Percentiles rank a stretch among this genome's conserved stretches.
These are phyloP conservation scores for Eidolon dupreanum DNA, from an alignment of 2,797 vertebrate genomes.

Conservation along the genomic window DNA sequence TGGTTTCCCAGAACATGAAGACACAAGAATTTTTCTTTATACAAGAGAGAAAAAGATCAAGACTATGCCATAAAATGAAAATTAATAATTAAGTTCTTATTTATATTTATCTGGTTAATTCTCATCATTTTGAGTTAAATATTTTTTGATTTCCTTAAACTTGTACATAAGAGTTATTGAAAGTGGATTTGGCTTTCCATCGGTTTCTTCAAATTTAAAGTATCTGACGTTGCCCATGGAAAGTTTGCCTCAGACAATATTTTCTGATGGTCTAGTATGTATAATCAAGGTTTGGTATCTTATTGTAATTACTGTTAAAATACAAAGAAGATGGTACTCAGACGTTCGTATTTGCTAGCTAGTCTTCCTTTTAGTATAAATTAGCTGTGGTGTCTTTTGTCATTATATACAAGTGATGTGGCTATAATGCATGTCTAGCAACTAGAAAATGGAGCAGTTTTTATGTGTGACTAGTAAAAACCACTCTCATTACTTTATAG, in stretches of 20 bases:
- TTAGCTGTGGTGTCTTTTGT: not conserved
- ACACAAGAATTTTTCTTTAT: not conserved
- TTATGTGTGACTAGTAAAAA: not conserved
- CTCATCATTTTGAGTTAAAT: not conserved
- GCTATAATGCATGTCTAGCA: not conserved
- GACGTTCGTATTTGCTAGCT: not conserved
- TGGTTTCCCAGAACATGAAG: not conserved
- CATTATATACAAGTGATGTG: not conserved
- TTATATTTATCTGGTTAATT: conserved; percentile 15
- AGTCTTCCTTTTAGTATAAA: not conserved
- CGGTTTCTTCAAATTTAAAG: not conserved
- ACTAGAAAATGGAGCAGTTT: not conserved
- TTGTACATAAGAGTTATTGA: not conserved
- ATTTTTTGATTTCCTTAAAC: not conserved
- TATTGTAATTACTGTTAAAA: not conserved
- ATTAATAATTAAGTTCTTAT: not conserved
- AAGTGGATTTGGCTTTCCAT: not conserved
- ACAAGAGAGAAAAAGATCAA: not conserved
- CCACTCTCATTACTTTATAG: not conserved
- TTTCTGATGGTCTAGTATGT: not conserved
- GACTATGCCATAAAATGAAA: not conserved
- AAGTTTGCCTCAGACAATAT: not conserved
- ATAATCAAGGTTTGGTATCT: not conserved
- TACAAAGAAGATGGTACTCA: not conserved
- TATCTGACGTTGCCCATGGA: not conserved